A percentile compares a stretch with the other conserved stretches of the same genome.
Conservation (phyloP, 2,888 invertebrate species). For the Heliconius charithonia region DNA sequence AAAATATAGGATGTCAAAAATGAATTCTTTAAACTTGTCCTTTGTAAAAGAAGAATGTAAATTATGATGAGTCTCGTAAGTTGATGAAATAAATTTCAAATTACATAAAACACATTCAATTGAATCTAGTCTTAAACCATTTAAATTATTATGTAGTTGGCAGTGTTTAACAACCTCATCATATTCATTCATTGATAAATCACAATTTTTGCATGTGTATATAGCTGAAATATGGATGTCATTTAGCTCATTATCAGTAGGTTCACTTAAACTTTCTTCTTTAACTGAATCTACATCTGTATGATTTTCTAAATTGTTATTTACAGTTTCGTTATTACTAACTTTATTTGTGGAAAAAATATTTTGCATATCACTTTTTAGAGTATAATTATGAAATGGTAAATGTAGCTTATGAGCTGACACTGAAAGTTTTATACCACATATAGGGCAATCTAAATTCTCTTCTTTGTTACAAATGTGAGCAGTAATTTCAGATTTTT, state of each 20-base stretch:
- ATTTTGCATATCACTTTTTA: slow-evolving; percentile 31
- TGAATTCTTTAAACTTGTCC: slow-evolving; percentile 50
- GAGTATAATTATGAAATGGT: slow-evolving; percentile 63
- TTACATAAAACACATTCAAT: slow-evolving; percentile 56
- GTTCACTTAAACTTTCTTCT: not conserved
- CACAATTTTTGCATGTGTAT: slow-evolving; percentile 63
- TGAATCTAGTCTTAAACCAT: slow-evolving; percentile 42
- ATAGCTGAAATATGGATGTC: slow-evolving; percentile 40
- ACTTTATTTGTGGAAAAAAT: slow-evolving; percentile 1
- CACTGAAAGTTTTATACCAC: slow-evolving; percentile 61
- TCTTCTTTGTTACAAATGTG: slow-evolving; percentile 60
- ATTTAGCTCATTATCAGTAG: not conserved
- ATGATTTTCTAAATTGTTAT: not conserved
- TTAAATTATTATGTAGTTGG: slow-evolving; percentile 60
- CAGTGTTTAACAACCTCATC: slow-evolving; percentile 69
- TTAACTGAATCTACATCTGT: not conserved
- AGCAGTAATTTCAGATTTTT: slow-evolving; percentile 51
- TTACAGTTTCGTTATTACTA: not conserved
- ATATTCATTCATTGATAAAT: slow-evolving; percentile 58
- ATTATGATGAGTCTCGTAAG: slow-evolving; percentile 53
- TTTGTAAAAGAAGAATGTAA: slow-evolving; percentile 49
- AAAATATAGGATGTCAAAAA: slow-evolving; percentile 65
- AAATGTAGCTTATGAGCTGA: slow-evolving; percentile 64
- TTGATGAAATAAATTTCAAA: slow-evolving; percentile 53
- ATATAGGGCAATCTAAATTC: slow-evolving; percentile 60